phyloP scores from a whole-genome alignment of 1,140 invertebrate genomes.

The Anagrus nilaparvatae region DNA sequence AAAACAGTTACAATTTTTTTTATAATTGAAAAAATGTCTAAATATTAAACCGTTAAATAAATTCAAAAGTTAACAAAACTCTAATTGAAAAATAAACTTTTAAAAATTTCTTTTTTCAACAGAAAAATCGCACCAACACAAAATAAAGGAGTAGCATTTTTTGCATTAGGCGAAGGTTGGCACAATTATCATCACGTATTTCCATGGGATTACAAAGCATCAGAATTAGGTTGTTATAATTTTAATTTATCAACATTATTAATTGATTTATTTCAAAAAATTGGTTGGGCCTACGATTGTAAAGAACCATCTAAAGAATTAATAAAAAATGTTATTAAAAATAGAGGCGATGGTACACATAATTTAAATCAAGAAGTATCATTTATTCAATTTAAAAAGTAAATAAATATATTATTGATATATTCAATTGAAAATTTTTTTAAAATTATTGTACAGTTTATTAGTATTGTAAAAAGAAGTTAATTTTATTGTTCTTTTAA shows the following conservation, averaged over 20 bases:
- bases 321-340: not conserved
- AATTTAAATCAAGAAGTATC: not conserved
- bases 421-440: no score
- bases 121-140: not conserved
- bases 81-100: no score
- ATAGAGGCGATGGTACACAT: constrained; percentile 14
- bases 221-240: not conserved
- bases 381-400: not conserved
- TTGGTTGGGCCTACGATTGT: not conserved
- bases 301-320: not conserved
- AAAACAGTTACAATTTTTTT: no score
- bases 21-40: no score
- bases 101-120: no score
- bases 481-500: no score
- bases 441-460: no score
- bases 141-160: not conserved
- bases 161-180: constrained; percentile 3
- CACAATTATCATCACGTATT: constrained; percentile 9
- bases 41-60: no score
- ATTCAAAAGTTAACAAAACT: no score
- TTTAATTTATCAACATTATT: not conserved
- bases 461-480: no score
- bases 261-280: not conserved
- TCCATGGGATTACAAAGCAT: not conserved
- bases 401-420: no score